Evolutionary conservation across 2,797 vertebrate species (phyloP), one percentile per base, ranked within the genome.

Genomic region (Lerista edwardsae): DNA sequence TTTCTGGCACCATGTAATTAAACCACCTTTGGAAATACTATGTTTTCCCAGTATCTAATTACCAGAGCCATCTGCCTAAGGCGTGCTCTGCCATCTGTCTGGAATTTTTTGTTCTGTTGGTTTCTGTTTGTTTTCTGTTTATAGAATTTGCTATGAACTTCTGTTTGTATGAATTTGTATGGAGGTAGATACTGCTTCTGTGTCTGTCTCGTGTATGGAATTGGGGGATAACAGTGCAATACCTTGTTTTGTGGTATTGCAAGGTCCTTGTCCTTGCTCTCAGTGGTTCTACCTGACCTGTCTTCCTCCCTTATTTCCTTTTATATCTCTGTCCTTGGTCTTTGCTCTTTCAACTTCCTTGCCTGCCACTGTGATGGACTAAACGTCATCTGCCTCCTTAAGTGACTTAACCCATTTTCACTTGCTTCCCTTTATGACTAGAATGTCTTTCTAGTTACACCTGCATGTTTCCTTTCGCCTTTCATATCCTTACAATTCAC

Each of bases 31-130:
- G 93, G 90, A 85, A 90, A 88, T 93, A 93, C 92, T 94, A 90
- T 95, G 93, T 91, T 95, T 95, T 95, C 93, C 94, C 93, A 92
- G 91, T 91, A 92, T 94, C 94, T 96, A 95, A 96, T 96, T 96
- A 96, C 91, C 91, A 93, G 88, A 94, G 89, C 96, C 96, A 96
- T 96, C 96, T 97, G 96, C 93, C 90, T 90, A 86, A 92, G 89
- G 92, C 92, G 84, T 79, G 27, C 84, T 91, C 92, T 92, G 89
- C 96, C 95, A 96, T 96, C 95, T 96, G 96, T 91, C 88, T 94
- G 41, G 73, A 91, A 91, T 76, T 93, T 87, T n/a, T 89, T 90
- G 87, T 92, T 95, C 93, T 86, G 87, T 94, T 95, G 84, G 79
- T 88, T 92, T 94, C 87, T 91, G 90, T 64, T 86, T 86, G 79